These are phyloP conservation scores for Nyctereutes procyonoides DNA, from an alignment of 2,113 vertebrate species.

Conservation along the genomic window DNA sequence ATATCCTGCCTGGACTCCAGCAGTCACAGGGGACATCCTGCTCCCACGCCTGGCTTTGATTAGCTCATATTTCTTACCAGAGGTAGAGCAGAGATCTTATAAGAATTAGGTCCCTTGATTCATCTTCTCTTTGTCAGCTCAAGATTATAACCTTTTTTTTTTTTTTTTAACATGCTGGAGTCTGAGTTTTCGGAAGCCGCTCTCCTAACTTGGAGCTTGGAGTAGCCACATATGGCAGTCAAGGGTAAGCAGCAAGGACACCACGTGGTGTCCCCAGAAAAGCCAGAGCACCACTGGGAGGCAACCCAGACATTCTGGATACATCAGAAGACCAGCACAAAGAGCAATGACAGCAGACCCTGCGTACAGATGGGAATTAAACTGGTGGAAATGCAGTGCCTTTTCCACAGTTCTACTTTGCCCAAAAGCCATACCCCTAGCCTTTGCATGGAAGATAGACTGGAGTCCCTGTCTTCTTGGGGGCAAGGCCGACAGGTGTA, in stretches of 20 bases:
- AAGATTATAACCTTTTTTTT: neutral
- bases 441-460: neutral
- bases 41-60: slow-evolving; percentile 58
- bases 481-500: neutral
- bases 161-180: neutral
- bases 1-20: slow-evolving; percentile 51
- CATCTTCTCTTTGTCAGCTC: neutral
- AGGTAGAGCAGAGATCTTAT: neutral
- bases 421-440: neutral
- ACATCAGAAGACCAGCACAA: neutral
- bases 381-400: neutral
- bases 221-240: accelerated
- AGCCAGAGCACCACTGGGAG: neutral
- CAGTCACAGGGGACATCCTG: slow-evolving; percentile 49
- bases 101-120: slow-evolving; percentile 46
- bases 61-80: slow-evolving; percentile 37
- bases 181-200: neutral
- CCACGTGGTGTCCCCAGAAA: neutral
- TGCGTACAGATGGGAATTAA: neutral
- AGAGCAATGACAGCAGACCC: neutral
- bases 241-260: neutral
- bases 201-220: neutral
- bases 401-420: neutral
- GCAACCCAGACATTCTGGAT: neutral
- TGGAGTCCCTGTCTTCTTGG: neutral